Percentiles rank a stretch among this genome's conserved stretches.
phyloP scores from a whole-genome alignment of 2,113 vertebrate species.

The Epinephelus cyanopodus region DNA sequence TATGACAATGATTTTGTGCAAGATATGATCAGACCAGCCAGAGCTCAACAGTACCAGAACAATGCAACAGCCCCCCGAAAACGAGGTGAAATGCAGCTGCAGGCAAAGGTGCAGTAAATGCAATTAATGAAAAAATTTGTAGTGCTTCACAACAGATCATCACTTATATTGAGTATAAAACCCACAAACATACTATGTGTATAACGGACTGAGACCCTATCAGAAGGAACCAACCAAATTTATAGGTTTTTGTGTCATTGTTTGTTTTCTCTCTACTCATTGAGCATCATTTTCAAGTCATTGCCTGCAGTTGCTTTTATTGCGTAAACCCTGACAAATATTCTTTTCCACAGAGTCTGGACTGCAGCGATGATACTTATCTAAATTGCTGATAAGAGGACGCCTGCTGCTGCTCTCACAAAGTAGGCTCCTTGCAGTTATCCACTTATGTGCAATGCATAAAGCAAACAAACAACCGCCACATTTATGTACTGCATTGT shows the following conservation, averaged over 20 bases:
- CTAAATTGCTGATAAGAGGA: neutral
- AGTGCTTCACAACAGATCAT: neutral
- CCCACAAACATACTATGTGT: neutral
- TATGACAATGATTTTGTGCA: slow-evolving; percentile 38
- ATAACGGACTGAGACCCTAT: neutral
- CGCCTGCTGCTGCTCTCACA: neutral
- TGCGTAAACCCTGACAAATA: neutral
- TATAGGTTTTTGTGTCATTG: neutral
- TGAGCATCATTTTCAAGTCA: neutral
- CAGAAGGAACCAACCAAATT: neutral
- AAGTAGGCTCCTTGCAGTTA: neutral
- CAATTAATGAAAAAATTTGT: neutral
- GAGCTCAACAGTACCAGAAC: neutral
- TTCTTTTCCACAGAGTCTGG: neutral
- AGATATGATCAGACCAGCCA: neutral
- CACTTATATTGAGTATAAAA: neutral
- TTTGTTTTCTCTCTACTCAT: neutral
- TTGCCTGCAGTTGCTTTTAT: neutral
- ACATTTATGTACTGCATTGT: neutral
- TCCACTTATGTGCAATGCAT: too few relatives aligned
- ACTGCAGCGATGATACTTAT: neutral
- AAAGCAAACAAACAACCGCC: neutral
- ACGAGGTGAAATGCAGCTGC: rapidly evolving
- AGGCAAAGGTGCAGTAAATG: neutral
- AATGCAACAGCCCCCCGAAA: rapidly evolving